phyloP scores from a whole-genome alignment of 2,113 vertebrate genomes.

The Jacana jacana region DNA sequence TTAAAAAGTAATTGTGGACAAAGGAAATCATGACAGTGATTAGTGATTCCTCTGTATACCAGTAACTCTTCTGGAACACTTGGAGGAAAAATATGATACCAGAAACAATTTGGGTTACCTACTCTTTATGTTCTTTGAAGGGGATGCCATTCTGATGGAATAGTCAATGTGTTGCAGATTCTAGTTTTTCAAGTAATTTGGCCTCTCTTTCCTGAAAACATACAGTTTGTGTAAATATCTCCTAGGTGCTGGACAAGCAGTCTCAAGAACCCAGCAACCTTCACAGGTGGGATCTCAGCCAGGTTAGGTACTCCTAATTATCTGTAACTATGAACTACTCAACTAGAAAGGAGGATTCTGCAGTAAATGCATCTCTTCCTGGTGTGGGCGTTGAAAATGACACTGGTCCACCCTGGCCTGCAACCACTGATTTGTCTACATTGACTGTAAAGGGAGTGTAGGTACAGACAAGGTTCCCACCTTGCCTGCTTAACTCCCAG shows the following conservation, averaged over 20 bases:
- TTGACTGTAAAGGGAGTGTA: not conserved
- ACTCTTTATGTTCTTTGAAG: not conserved
- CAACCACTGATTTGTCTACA: not conserved
- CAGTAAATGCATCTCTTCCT: not conserved
- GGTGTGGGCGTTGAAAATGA: not conserved
- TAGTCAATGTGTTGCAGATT: not conserved
- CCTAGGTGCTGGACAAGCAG: not conserved
- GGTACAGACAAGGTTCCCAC: not conserved
- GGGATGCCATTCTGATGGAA: not conserved
- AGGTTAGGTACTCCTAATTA: not conserved
- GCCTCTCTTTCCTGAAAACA: not conserved
- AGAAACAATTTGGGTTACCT: not conserved
- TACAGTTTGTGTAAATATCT: not conserved
- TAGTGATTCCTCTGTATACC: not conserved
- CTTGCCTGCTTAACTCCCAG: not conserved
- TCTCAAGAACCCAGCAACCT: not conserved
- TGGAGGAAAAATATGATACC: not conserved
- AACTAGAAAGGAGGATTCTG: not conserved
- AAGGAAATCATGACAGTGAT: not conserved
- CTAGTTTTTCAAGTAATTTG: not conserved
- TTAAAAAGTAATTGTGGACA: fast-evolving
- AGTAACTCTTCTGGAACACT: not conserved
- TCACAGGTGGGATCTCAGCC: not conserved
- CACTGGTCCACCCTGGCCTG: not conserved
- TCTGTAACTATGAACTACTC: not conserved